Base-by-base conservation (phyloP, 1,140 invertebrate genomes). In the Polypedilum pembai region DNA sequence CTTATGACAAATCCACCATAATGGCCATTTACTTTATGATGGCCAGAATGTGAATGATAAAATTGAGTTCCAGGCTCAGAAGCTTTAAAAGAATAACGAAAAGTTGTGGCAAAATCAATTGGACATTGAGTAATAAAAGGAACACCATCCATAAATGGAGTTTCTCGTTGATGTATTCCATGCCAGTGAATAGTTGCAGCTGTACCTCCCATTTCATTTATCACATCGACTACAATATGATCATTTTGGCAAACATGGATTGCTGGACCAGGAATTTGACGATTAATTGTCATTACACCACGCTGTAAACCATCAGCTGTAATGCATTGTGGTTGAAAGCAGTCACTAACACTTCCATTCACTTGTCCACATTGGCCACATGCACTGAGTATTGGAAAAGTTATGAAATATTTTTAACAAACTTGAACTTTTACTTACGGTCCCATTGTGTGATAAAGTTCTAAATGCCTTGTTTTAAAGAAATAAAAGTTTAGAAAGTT, bases 61-160 rank as follows among this genome's bases (percentile, higher is more conserved):
- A 86, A 87, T 77, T 87, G 85, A 1, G 87, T 87, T 2, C 87
- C 88, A 41, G 77, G 18, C 33, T 81, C 82, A 40, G 83, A 81
- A 7, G 87, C 86, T 73, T 80, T 79, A 75, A 83, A 84, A 17
- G 77, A 78, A 78, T 89, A 88, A 7, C 84, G 83, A 75, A 89
- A 90, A 1, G 83, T 83, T 72, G 84, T 83, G 0, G 81, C 83
- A 0, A 87, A 84, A 18, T 78, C 79, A n/a, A 90, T 87, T 0
- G 88, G 88, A 78, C 88, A 89, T 77, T 92, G 91, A 0, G 89
- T 91, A 4, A 92, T 82, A 81, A 88, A 88, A 0, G 90, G 88
- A 12, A 92, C 88, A 0, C 88, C 88, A 78, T 90, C 88, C 86
- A 88, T 88, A 77, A 84, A 84, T 0, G 83, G 85, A 0, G 84